A percentile compares a stretch with the other conserved stretches of the same genome.
Conservation (phyloP, 2,113 vertebrate genomes). For the Mustela lutreola region DNA sequence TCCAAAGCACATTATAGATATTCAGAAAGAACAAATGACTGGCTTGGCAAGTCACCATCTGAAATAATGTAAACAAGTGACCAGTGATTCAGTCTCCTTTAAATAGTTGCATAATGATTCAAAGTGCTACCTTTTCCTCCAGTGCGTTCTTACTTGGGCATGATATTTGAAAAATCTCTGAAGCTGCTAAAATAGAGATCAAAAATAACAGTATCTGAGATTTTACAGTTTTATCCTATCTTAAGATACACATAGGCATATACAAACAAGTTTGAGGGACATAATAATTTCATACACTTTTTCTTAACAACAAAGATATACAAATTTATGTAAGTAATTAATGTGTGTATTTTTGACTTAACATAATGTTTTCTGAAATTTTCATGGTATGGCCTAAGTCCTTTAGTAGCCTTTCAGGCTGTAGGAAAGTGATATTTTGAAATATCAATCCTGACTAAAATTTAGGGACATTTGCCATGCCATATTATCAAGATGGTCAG, state of each 20-base stretch:
- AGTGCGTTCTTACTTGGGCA: neutral
- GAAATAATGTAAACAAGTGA: constrained; percentile 56
- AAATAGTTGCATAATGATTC: constrained; percentile 37
- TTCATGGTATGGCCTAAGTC: constrained; percentile 81
- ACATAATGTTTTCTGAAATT: constrained; percentile 87
- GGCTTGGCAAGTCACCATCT: constrained; percentile 74
- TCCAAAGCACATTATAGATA: constrained; percentile 73
- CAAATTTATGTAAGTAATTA: constrained; percentile 87
- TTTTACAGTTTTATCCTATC: constrained; percentile 17
- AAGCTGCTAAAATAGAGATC: constrained; percentile 66
- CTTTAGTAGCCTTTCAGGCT: constrained; percentile 87
- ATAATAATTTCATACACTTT: constrained; percentile 40
- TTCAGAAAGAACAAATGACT: constrained; percentile 77
- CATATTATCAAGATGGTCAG: constrained; percentile 76
- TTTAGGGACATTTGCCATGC: constrained; percentile 82
- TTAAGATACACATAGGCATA: neutral
- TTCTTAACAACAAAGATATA: constrained; percentile 51
- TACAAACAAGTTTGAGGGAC: constrained; percentile 4
- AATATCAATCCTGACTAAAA: constrained; percentile 83
- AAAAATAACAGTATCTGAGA: constrained; percentile 57
- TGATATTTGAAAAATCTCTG: constrained; percentile 33
- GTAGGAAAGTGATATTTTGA: constrained; percentile 85
- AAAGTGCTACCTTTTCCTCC: constrained; percentile 51
- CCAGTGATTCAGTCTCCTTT: constrained; percentile 15
- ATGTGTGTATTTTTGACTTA: constrained; percentile 86